These are phyloP conservation scores for Cerceris ruficornis DNA, from an alignment of 2,888 invertebrate genomes.

Conservation along the genomic window DNA sequence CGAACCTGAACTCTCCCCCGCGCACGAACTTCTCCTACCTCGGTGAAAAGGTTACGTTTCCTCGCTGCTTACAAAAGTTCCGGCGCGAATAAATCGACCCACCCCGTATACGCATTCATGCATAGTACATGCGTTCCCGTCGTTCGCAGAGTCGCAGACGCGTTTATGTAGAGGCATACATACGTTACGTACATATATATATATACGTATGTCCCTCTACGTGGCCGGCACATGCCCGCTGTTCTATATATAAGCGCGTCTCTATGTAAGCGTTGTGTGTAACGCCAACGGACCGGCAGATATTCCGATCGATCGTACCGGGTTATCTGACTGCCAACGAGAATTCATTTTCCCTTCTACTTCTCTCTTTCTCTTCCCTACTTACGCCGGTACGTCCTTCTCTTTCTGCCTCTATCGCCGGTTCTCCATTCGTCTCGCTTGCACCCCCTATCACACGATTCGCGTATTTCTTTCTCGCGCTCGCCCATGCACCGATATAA, in stretches of 20 bases:
- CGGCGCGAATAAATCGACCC: slow-evolving; percentile 56
- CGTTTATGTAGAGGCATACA: slow-evolving; percentile 41
- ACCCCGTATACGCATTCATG: slow-evolving; percentile 62
- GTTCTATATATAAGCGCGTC: slow-evolving; percentile 60
- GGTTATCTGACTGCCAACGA: slow-evolving; percentile 74
- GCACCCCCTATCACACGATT: slow-evolving; percentile 23
- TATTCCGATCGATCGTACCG: slow-evolving; percentile 77
- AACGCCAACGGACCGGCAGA: slow-evolving; percentile 68
- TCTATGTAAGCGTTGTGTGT: slow-evolving; percentile 60
- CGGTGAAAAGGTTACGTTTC: slow-evolving; percentile 28
- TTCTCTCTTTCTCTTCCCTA: slow-evolving; percentile 19
- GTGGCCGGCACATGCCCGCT: slow-evolving; percentile 48
- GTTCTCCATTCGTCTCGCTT: slow-evolving; percentile 60
- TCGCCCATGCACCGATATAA: too few relatives aligned
- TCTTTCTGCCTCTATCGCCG: slow-evolving; percentile 28
- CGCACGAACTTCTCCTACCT: neutral
- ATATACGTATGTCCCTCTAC: slow-evolving; percentile 6
- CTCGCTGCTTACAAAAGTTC: slow-evolving; percentile 38
- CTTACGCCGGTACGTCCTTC: neutral
- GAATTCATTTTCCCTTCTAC: slow-evolving; percentile 75
- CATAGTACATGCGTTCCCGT: slow-evolving; percentile 62
- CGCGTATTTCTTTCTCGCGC: slow-evolving; percentile 4
- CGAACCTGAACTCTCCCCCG: neutral
- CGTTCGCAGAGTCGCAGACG: slow-evolving; percentile 60
- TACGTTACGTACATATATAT: slow-evolving; percentile 5